Conservation (phyloP, 2,113 vertebrate species). For the Callipepla californica region DNA sequence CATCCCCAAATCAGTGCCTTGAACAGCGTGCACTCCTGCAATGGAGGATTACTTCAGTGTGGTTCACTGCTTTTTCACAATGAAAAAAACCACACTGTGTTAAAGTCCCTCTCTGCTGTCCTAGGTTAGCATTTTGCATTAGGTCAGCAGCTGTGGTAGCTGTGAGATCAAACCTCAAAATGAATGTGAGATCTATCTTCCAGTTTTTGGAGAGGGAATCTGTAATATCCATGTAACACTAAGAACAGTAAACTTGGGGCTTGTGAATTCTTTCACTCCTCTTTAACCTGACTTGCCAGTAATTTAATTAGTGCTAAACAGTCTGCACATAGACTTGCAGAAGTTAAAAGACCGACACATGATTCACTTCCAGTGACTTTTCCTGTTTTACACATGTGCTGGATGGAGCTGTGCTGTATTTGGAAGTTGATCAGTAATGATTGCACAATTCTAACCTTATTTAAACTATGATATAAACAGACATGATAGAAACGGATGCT, state of each 20-base stretch:
- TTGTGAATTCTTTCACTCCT: conserved; percentile 61
- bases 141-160: conserved; percentile 54
- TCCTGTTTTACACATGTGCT: conserved; percentile 46
- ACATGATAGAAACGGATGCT: background rate
- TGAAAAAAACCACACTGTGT: conserved; percentile 17
- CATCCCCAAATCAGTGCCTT: conserved; percentile 41
- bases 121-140: conserved; percentile 56
- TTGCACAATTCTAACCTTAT: conserved; percentile 46
- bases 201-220: conserved; percentile 7
- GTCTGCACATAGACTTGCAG: background rate
- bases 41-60: conserved; percentile 49
- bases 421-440: conserved; percentile 36
- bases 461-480: conserved; percentile 62
- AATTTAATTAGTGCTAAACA: conserved; percentile 56
- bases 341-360: conserved; percentile 21
- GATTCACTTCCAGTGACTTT: conserved; percentile 27
- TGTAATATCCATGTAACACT: conserved; percentile 36
- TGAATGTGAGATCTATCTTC: conserved; percentile 47
- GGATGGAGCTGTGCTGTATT: conserved; percentile 28
- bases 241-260: conserved; percentile 34
- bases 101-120: conserved; percentile 46
- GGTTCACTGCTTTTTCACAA: conserved; percentile 61
- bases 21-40: background rate
- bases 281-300: conserved; percentile 35
- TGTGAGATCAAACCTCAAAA: conserved; percentile 46